These are phyloP conservation scores for Dryococelus australis DNA, from an alignment of 2,888 invertebrate species.

Conservation along the genomic window DNA sequence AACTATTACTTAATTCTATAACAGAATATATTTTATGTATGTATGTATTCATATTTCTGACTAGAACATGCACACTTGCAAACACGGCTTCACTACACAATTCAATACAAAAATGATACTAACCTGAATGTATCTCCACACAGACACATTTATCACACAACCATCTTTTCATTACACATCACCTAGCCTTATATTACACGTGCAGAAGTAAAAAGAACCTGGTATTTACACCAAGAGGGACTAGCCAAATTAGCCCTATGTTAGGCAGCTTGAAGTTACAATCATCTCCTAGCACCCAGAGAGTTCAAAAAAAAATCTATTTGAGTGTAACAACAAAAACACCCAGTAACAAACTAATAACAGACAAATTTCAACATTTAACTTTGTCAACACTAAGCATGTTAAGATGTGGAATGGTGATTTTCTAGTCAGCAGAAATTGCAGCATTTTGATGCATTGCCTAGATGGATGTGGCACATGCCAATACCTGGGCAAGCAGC, in stretches of 20 bases:
- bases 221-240: background rate
- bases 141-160: background rate
- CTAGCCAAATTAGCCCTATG: background rate
- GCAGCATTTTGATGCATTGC: constrained; percentile 65
- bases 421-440: constrained; percentile 63
- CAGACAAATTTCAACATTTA: constrained; percentile 5
- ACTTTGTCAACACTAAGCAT: constrained; percentile 18
- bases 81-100: background rate
- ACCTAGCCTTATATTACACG: background rate
- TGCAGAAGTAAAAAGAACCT: background rate
- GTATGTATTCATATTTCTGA: background rate
- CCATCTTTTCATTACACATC: background rate
- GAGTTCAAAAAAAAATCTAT: too few species aligned
- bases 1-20: too few species aligned
- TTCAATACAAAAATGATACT: background rate
- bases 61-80: constrained; percentile 16
- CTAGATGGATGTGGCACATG: constrained; percentile 64
- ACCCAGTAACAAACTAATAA: background rate
- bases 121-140: background rate
- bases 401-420: constrained; percentile 22
- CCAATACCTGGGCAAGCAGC: constrained; percentile 61
- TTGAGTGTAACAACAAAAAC: too few species aligned
- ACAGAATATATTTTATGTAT: too few species aligned
- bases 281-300: background rate
- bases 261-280: background rate